Base-by-base conservation (phyloP, 2,888 invertebrate genomes). In the Nysson spinosus region DNA sequence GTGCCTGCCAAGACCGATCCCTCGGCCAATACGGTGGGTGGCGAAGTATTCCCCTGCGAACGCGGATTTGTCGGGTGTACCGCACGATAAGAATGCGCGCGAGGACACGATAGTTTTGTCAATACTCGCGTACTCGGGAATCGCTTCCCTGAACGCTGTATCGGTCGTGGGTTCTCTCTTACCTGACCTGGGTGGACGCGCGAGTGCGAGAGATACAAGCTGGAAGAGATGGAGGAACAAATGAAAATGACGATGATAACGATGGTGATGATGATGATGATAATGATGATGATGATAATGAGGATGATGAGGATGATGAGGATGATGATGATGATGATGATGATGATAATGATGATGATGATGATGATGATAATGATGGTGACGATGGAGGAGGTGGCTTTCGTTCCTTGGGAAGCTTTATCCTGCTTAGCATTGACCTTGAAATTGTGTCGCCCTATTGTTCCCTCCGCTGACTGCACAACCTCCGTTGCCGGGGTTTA, bases 401-500 rank as follows among this genome's bases (percentile, higher is more conserved):
- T 78, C 72, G 73, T 77, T 83, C 82, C 80, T 81, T 84, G 86
- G 85, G 83, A 81, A 77, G 85, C 85, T 86, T 85, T 85, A 81
- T 82, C 83, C 87, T 86, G 87, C 87, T 87, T 87, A 83, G 87
- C 87, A 86, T 86, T 87, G 87, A 87, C 87, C 87, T 87, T 84
- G 87, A 87, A 84, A 81, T 85, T 86, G 85, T 86, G 84, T 85
- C 86, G 83, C 84, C 86, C 86, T 86, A 81, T 85, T 87, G 87
- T 87, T 86, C 86, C 87, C 83, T 82, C 86, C 82, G 87, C 87
- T 86, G 87, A 87, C 86, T 87, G 87, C 87, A 84, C 86, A 84
- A 87, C 86, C 85, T 86, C 87, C 86, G 85, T 86, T 87, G 86
- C 85, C 84, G 87, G 87, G 87, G 85, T 85, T 90, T 95, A 94